These are phyloP conservation scores for Xenus cinereus DNA, from an alignment of 2,113 vertebrate genomes.

Conservation along the genomic window DNA sequence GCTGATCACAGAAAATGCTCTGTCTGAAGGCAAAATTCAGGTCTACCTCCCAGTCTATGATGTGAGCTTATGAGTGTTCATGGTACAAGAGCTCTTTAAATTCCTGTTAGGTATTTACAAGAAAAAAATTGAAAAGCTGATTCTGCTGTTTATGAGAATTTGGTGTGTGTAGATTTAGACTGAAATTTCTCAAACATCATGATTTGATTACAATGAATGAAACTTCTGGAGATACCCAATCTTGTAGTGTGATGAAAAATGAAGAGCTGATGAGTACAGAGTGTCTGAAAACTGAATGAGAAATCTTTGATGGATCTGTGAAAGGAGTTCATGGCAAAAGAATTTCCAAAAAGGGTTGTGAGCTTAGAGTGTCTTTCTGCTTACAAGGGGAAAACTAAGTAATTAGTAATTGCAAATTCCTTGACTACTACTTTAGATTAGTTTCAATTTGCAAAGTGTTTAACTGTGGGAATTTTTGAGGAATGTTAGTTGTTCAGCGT, in stretches of 20 bases:
- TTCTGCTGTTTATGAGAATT: neutral
- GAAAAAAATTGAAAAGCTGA: neutral
- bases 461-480: neutral
- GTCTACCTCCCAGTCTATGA: neutral
- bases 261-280: neutral
- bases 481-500: neutral
- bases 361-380: neutral
- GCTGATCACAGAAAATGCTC: neutral
- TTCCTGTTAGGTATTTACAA: neutral
- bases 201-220: neutral
- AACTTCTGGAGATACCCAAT: neutral
- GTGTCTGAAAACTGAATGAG: neutral
- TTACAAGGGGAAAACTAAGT: neutral
- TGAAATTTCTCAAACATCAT: neutral
- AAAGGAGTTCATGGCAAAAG: neutral
- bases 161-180: neutral
- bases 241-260: neutral
- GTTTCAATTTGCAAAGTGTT: neutral
- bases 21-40: neutral
- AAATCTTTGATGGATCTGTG: neutral
- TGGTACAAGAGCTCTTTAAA: neutral
- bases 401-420: neutral
- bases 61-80: neutral
- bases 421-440: neutral
- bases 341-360: neutral